phyloP scores from a whole-genome alignment of 2,797 vertebrate genomes.

The Myripristis murdjan region DNA sequence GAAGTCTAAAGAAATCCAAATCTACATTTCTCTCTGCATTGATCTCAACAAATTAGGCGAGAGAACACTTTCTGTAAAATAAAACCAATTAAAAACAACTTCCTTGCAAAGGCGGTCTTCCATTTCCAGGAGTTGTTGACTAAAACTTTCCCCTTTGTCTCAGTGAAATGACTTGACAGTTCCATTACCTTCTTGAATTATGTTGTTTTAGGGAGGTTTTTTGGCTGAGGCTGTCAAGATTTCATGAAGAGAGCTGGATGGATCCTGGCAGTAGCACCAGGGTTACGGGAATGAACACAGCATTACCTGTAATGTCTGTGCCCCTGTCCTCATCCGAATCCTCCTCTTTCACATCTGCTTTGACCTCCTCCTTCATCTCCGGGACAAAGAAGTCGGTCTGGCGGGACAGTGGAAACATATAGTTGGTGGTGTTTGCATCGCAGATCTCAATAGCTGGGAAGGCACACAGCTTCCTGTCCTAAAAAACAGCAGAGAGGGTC shows the following conservation, averaged over 20 bases:
- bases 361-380: constrained; percentile 89
- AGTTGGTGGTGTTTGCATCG: constrained; percentile 90
- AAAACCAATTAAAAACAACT: not conserved
- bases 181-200: not conserved
- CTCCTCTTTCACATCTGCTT: constrained; percentile 85
- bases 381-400: constrained; percentile 97
- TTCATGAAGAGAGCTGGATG: not conserved
- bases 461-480: constrained; percentile 95
- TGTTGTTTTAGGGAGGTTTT: not conserved
- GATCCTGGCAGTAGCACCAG: not conserved
- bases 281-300: not conserved
- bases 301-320: constrained; percentile 88
- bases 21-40: not conserved
- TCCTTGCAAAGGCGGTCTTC: not conserved
- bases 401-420: constrained; percentile 93
- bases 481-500: constrained; percentile 46
- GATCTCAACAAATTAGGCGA: not conserved
- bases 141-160: too few species aligned
- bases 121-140: too few species aligned
- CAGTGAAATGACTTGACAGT: not conserved
- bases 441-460: constrained; percentile 94
- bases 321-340: constrained; percentile 85
- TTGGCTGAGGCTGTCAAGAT: not conserved
- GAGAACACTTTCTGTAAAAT: not conserved
- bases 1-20: constrained; percentile 9